Conservation (phyloP, 1,140 invertebrate genomes). For the Leguminivora glycinivorella region DNA sequence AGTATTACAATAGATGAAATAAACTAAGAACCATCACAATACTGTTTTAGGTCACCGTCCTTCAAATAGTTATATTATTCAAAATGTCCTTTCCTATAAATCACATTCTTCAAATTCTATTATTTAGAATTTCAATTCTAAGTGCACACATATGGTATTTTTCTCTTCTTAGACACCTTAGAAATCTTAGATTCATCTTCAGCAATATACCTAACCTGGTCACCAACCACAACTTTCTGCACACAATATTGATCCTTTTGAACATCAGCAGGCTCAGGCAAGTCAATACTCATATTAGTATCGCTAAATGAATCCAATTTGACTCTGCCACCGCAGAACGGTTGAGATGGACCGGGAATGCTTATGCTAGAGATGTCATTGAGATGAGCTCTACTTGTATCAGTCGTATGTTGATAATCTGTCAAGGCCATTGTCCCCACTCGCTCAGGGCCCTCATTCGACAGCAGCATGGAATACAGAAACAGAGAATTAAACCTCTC, state of each 20-base stretch:
- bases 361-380: neutral
- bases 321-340: neutral
- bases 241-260: neutral
- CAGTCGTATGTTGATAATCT: slow-evolving; percentile 28
- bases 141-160: neutral
- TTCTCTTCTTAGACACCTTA: neutral
- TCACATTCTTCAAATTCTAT: too few relatives aligned
- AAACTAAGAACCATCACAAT: too few relatives aligned
- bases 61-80: too few relatives aligned
- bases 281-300: neutral
- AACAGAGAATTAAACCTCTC: slow-evolving; percentile 63
- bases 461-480: slow-evolving; percentile 63
- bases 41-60: neutral
- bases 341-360: neutral
- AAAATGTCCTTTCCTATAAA: too few relatives aligned
- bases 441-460: slow-evolving; percentile 48
- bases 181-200: neutral
- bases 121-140: too few relatives aligned
- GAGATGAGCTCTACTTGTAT: neutral
- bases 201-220: neutral
- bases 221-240: neutral
- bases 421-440: slow-evolving; percentile 18
- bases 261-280: neutral
- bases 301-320: neutral
- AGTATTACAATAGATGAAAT: too few relatives aligned